Evolutionary conservation across 2,888 invertebrate genomes (phyloP).

Genomic region (Caprella mutica): DNA sequence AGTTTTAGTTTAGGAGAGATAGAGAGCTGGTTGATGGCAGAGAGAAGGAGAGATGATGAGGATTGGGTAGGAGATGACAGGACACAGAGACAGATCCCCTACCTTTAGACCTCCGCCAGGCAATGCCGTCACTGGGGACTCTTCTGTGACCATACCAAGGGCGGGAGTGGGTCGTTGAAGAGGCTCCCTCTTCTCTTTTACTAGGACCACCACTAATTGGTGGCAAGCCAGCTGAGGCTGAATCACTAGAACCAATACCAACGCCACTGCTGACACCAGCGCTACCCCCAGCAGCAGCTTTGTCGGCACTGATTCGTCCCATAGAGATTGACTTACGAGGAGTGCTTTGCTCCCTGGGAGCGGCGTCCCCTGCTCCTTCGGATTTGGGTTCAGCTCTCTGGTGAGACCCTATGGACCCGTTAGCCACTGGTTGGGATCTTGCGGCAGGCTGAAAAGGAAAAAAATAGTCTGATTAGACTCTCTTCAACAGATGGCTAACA

Average conservation of each 20-base stretch:
- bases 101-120: constrained; percentile 34
- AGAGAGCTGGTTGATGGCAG: too few species aligned
- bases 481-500: background rate
- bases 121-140: constrained; percentile 32
- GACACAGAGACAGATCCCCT: too few species aligned
- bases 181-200: constrained; percentile 9
- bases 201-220: constrained; percentile 1
- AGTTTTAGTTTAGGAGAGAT: too few species aligned
- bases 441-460: background rate
- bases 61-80: too few species aligned
- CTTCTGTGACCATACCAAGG: constrained; percentile 28
- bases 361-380: constrained; percentile 14
- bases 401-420: constrained; percentile 17
- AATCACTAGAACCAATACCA: constrained; percentile 12
- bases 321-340: constrained; percentile 35
- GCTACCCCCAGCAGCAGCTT: constrained; percentile 21
- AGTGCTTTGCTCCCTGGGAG: constrained; percentile 21
- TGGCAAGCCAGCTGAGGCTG: constrained; percentile 8
- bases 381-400: constrained; percentile 6
- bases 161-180: background rate
- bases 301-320: constrained; percentile 32
- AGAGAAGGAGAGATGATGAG: too few species aligned
- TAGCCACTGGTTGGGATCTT: constrained; percentile 18
- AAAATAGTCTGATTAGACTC: background rate
- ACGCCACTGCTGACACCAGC: constrained; percentile 19